Base-by-base conservation (phyloP, 2,113 vertebrate species). In the Sus scrofa region DNA sequence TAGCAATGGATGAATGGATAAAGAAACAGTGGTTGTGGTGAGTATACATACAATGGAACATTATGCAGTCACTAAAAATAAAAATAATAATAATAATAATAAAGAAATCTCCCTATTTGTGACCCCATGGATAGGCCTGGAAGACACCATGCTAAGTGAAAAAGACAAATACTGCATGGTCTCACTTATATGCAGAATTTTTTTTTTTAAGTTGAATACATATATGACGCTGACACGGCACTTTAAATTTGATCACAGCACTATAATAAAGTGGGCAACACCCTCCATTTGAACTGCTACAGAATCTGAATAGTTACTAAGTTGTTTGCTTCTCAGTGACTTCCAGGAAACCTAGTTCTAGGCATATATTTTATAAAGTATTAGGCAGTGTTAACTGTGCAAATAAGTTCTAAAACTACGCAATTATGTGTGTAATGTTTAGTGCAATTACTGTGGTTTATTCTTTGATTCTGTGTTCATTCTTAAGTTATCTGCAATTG, bases 371-470 rank as follows among this genome's bases (percentile, higher is more conserved):
- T 95, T 58, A 91, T 32, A 50, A 82, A 86, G 44, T 68, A 71
- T 74, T 86, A 65, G 13, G 65, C n/a, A 68, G 56, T 68, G 89
- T 86, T 95, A 94, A 67, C 98, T 96, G 94, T 96, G 96, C 96
- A 97, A 97, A 10, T 65, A 62, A 79, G 68, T 93, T 91, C 68
- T 74, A 39, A 75, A 94, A 34, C 62, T 73, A 79, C 90, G 97
- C 88, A 91, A 52, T 63, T 68, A 44, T 1, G 19, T 77, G 79
- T 96, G 95, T 89, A 27, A 90, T 63, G 20, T 89, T 86, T 58
- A 39, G 68, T 90, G 58, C 60, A 78, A n/a, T 75, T 95, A 62
- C 37, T 81, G 89, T 89, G 91, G 79, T 77, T 70, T 86, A 44
- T 18, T 81, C 34, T 83, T 82, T 60, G 19, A 70, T 27, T 63